Conservation (phyloP, 1,140 invertebrate species). For the Aphaenogaster floridana region DNA sequence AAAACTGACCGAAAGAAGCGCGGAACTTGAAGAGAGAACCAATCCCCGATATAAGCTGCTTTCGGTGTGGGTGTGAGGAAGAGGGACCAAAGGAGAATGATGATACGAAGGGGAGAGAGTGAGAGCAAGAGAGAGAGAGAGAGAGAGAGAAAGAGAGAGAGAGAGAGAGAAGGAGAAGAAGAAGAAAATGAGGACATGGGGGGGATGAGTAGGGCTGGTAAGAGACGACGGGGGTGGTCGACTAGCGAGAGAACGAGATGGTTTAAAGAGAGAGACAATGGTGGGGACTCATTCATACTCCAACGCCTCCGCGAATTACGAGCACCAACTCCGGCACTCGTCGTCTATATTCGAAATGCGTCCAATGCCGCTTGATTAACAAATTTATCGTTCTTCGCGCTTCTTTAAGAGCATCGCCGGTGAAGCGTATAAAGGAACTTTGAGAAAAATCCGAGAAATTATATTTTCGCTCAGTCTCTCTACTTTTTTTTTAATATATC, state of each 20-base stretch:
- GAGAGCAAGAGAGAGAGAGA: slow-evolving; percentile 16
- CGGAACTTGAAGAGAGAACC: slow-evolving; percentile 76
- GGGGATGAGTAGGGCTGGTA: slow-evolving; percentile 66
- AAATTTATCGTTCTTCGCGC: slow-evolving; percentile 44
- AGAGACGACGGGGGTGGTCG: slow-evolving; percentile 53
- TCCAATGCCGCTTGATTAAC: slow-evolving; percentile 65
- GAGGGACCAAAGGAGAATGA: slow-evolving; percentile 50
- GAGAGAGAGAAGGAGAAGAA: not conserved
- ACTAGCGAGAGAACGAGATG: slow-evolving; percentile 58
- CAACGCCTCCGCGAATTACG: slow-evolving; percentile 81
- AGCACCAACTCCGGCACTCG: slow-evolving; percentile 65
- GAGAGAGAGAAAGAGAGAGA: not conserved
- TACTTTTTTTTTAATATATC: not conserved
- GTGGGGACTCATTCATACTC: slow-evolving; percentile 84
- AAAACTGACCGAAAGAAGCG: slow-evolving; percentile 84
- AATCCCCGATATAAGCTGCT: slow-evolving; percentile 76
- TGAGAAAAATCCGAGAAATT: not conserved
- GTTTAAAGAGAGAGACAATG: slow-evolving; percentile 50
- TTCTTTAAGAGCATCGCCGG: not conserved
- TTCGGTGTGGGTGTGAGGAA: slow-evolving; percentile 70
- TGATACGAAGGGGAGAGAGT: slow-evolving; percentile 62
- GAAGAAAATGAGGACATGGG: slow-evolving; percentile 66
- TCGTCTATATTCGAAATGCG: slow-evolving; percentile 47
- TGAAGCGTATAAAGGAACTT: not conserved
- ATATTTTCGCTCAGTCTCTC: not conserved